A percentile compares a stretch with the other conserved stretches of the same genome.
Evolutionary conservation across 2,888 invertebrate species (phyloP).

Genomic region (Ichneumoninae sp.): DNA sequence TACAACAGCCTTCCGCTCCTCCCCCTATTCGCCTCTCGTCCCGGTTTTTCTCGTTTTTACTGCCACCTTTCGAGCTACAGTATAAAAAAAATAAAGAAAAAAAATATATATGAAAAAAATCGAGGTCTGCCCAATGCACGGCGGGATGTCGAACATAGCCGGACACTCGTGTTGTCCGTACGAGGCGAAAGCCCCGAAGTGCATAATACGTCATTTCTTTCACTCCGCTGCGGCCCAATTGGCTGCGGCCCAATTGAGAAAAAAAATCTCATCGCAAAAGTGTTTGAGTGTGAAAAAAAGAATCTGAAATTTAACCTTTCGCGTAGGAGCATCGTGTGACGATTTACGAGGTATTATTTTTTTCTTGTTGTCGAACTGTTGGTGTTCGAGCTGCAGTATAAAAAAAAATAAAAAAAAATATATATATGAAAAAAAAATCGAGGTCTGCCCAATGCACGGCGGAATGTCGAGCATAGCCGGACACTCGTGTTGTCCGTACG

Average conservation of each 20-base stretch:
- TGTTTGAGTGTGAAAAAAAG: neutral
- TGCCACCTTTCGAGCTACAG: neutral
- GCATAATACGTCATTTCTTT: neutral
- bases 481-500: conserved; percentile 34
- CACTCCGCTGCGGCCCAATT: neutral
- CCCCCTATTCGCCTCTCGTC: conserved; percentile 4
- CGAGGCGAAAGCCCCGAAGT: neutral
- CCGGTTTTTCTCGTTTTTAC: neutral
- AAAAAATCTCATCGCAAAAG: neutral
- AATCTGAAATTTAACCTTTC: conserved; percentile 2
- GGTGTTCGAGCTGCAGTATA: neutral
- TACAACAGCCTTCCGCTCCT: conserved; percentile 45
- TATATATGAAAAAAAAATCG: conserved; percentile 5
- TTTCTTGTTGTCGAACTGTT: neutral
- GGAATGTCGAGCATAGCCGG: conserved; percentile 53
- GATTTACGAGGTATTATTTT: conserved; percentile 23
- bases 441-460: conserved; percentile 34
- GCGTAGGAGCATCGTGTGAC: conserved; percentile 12
- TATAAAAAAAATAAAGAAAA: conserved; percentile 6
- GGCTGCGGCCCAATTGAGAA: neutral
- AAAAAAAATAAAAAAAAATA: neutral
- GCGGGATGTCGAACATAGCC: conserved; percentile 44
- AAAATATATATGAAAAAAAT: neutral
- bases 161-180: conserved; percentile 37
- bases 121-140: conserved; percentile 39